Conservation (phyloP, 2,888 invertebrate species). For the Leptopterna dolabrata region DNA sequence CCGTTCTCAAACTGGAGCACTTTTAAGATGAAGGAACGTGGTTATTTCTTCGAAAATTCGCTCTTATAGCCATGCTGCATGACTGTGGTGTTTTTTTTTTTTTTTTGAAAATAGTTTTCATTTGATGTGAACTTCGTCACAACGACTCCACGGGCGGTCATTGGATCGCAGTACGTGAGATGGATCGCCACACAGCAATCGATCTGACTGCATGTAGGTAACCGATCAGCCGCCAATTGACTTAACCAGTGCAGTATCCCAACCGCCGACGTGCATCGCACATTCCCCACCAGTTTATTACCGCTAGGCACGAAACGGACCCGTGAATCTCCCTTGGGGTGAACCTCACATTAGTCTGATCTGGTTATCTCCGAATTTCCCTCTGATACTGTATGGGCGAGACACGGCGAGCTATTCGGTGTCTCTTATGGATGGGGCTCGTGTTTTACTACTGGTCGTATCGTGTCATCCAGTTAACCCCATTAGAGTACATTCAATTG, state of each 20-base stretch:
- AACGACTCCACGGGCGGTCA: too few species aligned
- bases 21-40: too few species aligned
- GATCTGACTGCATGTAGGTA: not conserved
- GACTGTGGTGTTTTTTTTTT: too few species aligned
- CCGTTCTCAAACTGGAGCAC: too few species aligned
- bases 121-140: too few species aligned
- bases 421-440: not conserved
- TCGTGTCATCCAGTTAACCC: not conserved
- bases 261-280: not conserved
- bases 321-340: not conserved
- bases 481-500: not conserved
- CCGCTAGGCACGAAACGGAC: not conserved
- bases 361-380: conserved; percentile 3
- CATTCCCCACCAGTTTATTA: not conserved
- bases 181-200: not conserved
- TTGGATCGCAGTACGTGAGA: not conserved
- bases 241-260: not conserved
- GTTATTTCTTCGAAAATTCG: too few species aligned
- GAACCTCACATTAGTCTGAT: conserved; percentile 11
- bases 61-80: too few species aligned
- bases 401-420: not conserved
- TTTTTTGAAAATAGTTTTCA: too few species aligned
- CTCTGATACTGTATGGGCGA: not conserved
- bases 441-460: not conserved
- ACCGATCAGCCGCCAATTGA: not conserved